Evolutionary conservation across 2,888 invertebrate genomes (phyloP).

Genomic region (Lithosia quadra): DNA sequence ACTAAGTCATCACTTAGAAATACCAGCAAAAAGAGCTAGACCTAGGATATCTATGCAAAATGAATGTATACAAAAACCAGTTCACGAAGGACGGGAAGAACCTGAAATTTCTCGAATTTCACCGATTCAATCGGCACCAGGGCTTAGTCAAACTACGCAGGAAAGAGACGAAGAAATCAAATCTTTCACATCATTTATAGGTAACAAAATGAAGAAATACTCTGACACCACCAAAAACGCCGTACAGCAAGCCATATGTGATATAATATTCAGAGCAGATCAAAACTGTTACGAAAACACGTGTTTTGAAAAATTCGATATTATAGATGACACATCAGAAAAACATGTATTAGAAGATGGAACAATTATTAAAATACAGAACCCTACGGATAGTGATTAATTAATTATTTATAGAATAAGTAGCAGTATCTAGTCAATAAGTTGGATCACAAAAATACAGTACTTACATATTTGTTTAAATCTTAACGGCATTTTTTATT

Average conservation of each 20-base stretch:
- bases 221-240: slow-evolving; percentile 55
- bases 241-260: slow-evolving; percentile 65
- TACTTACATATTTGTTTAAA: no score
- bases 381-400: slow-evolving; percentile 43
- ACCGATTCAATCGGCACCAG: slow-evolving; percentile 23
- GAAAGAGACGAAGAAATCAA: slow-evolving; percentile 59
- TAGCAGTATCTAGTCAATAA: no score
- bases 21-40: slow-evolving; percentile 27
- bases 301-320: slow-evolving; percentile 40
- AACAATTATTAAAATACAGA: slow-evolving; percentile 43
- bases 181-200: slow-evolving; percentile 62
- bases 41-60: slow-evolving; percentile 16
- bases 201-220: slow-evolving; percentile 66
- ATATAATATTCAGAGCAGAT: slow-evolving; percentile 67
- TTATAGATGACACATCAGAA: slow-evolving; percentile 41
- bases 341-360: slow-evolving; percentile 28
- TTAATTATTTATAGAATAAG: no score
- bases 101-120: neutral
- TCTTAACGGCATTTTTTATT: no score
- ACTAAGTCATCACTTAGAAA: slow-evolving; percentile 28
- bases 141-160: slow-evolving; percentile 31
- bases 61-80: slow-evolving; percentile 21
- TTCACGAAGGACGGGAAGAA: slow-evolving; percentile 17
- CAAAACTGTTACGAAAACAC: slow-evolving; percentile 52
- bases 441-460: no score